Percentiles rank a stretch among this genome's conserved stretches.
phyloP scores from a whole-genome alignment of 1,140 invertebrate genomes.

The Plodia interpunctella region DNA sequence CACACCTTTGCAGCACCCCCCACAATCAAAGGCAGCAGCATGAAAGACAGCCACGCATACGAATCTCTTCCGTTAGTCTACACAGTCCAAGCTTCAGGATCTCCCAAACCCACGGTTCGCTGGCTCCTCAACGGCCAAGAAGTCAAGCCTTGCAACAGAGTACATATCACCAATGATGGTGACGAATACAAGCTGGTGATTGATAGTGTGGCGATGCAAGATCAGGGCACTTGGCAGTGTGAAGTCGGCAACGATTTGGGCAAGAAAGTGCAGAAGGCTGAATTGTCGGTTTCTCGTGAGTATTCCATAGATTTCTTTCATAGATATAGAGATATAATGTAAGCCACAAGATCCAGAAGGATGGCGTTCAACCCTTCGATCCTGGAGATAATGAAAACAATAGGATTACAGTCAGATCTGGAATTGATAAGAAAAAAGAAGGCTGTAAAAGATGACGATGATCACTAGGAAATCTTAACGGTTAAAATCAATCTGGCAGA shows the following conservation, averaged over 20 bases:
- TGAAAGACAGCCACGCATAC: constrained; percentile 85
- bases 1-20: constrained; percentile 81
- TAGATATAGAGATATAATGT: too few relatives aligned
- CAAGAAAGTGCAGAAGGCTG: constrained; percentile 82
- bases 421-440: too few relatives aligned
- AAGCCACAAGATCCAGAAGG: too few relatives aligned
- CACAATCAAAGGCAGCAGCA: constrained; percentile 82
- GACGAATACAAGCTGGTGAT: constrained; percentile 86
- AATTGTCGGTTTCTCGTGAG: constrained; percentile 84
- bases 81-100: constrained; percentile 83
- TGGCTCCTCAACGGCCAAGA: constrained; percentile 87
- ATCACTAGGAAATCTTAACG: too few relatives aligned
- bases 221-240: constrained; percentile 88
- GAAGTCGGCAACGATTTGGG: constrained; percentile 87
- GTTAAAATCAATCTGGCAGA: too few relatives aligned
- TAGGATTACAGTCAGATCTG: too few relatives aligned
- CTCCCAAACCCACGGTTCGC: constrained; percentile 85
- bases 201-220: constrained; percentile 81
- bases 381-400: too few relatives aligned
- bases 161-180: constrained; percentile 82
- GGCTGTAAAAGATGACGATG: too few relatives aligned
- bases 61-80: constrained; percentile 86
- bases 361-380: too few relatives aligned
- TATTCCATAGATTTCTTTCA: too few relatives aligned
- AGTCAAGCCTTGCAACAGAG: constrained; percentile 79